phyloP scores from a whole-genome alignment of 2,888 invertebrate species.

The Hypena proboscidalis region DNA sequence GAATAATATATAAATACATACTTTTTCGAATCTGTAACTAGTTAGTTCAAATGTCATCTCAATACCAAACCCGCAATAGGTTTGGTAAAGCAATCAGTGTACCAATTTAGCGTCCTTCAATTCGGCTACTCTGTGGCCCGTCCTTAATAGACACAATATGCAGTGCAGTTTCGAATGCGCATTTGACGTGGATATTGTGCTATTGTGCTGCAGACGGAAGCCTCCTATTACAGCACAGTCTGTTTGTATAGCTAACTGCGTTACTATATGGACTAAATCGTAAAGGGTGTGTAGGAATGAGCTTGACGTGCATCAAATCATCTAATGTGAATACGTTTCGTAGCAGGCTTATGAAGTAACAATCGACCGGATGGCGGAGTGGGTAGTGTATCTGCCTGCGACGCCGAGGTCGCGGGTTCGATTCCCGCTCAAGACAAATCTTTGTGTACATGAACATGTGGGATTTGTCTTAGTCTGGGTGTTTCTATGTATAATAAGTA shows the following conservation, averaged over 20 bases:
- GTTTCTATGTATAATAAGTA: too few relatives aligned
- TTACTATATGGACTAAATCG: conserved; percentile 21
- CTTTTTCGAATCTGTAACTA: too few relatives aligned
- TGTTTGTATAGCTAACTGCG: conserved; percentile 49
- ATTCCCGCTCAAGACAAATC: too few relatives aligned
- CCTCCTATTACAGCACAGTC: conserved; percentile 49
- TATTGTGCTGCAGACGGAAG: conserved; percentile 42
- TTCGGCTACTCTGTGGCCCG: conserved; percentile 23
- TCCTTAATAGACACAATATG: conserved; percentile 46
- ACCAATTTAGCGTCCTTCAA: conserved; percentile 33
- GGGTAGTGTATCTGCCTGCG: too few relatives aligned
- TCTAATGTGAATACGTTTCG: too few relatives aligned
- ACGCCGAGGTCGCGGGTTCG: too few relatives aligned
- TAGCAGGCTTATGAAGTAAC: too few relatives aligned
- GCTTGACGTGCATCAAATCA: too few relatives aligned
- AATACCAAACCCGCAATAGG: neutral
- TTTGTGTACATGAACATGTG: too few relatives aligned
- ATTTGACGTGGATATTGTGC: conserved; percentile 33
- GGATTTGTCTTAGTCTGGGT: too few relatives aligned
- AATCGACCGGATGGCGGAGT: too few relatives aligned
- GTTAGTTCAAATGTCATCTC: neutral
- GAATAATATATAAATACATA: too few relatives aligned
- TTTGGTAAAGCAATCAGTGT: conserved; percentile 22
- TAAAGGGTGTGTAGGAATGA: conserved; percentile 15
- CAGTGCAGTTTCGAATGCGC: conserved; percentile 24